Base-by-base conservation (phyloP, 2,113 vertebrate genomes). In the Pseudolaguvia tuberculata region DNA sequence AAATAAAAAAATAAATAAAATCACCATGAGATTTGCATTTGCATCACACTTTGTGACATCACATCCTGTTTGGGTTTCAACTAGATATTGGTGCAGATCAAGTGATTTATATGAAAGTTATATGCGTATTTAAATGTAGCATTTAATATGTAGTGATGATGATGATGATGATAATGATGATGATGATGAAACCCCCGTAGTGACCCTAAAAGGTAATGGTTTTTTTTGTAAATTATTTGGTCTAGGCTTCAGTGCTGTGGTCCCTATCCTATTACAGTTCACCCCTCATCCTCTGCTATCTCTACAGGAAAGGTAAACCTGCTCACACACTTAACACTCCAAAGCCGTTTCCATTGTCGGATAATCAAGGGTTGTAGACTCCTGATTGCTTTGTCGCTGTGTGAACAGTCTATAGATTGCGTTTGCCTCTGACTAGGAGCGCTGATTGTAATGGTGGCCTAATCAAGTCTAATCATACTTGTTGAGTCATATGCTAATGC, bases 211-310 rank as follows among this genome's bases (percentile, higher is more conserved):
- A n/a, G 58, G 45, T 59, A 27, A 70, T 58, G 18, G 12, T 58
- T 12, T 35, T 39, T 35, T 65, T 39, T 53, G 50, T 21, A 4
- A 35, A 35, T 35, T 35, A 3, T 6, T 35, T 42, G 39, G 8
- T 73, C n/a, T 84, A 96, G 94, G 94, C 94, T 50, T 94, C 93
- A 42, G 88, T 91, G 21, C 86, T 95, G 79, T 95, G 93, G 93
- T 94, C 93, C 73, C 83, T 96, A 71, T 95, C 94, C 53, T 96
- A 95, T 77, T 96, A 95, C 87, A 93, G 90, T 55, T 96, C 94
- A 31, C 94, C 94, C 66, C 86, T 96, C 25, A 88, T 94, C 55
- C 87, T 92, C 78, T 92, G 94, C 84, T 96, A 95, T 86, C 87
- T 94, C 59, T 96, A 95, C 88, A 93, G 93, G 82, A 96, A 96